Evolutionary conservation across 2,888 invertebrate species (phyloP).

Genomic region (Ditylenchus weischeri): DNA sequence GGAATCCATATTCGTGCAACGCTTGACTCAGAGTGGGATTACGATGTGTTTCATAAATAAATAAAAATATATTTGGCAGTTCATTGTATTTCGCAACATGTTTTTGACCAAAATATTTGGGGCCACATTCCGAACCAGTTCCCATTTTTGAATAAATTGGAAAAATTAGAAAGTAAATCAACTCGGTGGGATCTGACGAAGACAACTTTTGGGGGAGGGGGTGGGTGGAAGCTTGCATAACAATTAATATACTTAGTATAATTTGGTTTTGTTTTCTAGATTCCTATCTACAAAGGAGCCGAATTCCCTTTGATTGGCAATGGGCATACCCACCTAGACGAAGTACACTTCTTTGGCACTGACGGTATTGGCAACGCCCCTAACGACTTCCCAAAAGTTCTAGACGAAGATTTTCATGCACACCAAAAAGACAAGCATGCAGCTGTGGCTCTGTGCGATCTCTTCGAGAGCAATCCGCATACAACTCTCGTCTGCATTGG

Average conservation of each 20-base stretch:
- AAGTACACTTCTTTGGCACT: constrained; percentile 41
- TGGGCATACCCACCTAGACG: constrained; percentile 25
- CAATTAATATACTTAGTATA: neutral
- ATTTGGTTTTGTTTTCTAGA: constrained; percentile 26
- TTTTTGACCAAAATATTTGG: too few species aligned
- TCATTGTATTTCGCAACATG: too few species aligned
- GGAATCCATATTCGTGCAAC: too few species aligned
- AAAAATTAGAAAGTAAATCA: too few species aligned
- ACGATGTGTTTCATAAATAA: too few species aligned
- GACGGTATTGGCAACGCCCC: constrained; percentile 49
- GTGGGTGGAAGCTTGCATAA: neutral
- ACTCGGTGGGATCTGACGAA: too few species aligned
- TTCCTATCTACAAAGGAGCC: constrained; percentile 56
- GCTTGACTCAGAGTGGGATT: too few species aligned
- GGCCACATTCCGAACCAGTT: too few species aligned
- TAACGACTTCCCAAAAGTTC: constrained; percentile 37
- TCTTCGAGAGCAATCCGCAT: constrained; percentile 39
- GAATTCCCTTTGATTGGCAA: constrained; percentile 43
- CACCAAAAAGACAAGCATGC: constrained; percentile 40
- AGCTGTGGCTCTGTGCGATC: constrained; percentile 44
- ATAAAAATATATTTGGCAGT: too few species aligned
- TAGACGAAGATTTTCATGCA: constrained; percentile 36
- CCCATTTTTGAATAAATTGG: too few species aligned
- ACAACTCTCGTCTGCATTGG: constrained; percentile 59
- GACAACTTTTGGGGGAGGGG: too few species aligned